Evolutionary conservation across 1,140 invertebrate species (phyloP).

Genomic region (Diabrotica virgifera): DNA sequence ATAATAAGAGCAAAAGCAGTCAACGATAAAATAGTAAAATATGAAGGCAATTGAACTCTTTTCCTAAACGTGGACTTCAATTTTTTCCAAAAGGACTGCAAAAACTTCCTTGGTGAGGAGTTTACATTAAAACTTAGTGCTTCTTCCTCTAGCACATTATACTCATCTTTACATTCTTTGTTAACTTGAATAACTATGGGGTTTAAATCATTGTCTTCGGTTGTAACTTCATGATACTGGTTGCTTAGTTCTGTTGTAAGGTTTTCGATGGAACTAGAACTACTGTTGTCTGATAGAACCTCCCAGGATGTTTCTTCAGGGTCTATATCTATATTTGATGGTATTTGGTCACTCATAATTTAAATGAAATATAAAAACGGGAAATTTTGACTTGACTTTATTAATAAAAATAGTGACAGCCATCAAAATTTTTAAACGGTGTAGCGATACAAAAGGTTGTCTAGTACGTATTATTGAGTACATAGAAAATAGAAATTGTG

Average conservation of each 20-base stretch:
- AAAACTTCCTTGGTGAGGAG: too few species aligned
- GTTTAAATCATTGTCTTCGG: too few species aligned
- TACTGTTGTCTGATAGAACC: conserved; percentile 14
- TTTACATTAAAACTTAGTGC: background rate
- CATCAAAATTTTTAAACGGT: conserved; percentile 8
- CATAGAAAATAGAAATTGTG: too few species aligned
- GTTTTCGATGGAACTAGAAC: conserved; percentile 20
- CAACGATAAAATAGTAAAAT: conserved; percentile 22
- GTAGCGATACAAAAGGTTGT: background rate
- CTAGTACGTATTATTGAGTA: too few species aligned
- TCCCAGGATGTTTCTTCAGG: conserved; percentile 28
- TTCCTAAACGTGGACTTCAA: conserved; percentile 2
- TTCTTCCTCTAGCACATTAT: too few species aligned
- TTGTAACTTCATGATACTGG: too few species aligned
- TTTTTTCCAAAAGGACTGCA: background rate
- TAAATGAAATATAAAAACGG: conserved; percentile 4
- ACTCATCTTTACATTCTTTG: too few species aligned
- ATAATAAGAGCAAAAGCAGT: conserved; percentile 22
- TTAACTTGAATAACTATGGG: too few species aligned
- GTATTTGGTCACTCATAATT: conserved; percentile 15
- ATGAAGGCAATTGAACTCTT: background rate
- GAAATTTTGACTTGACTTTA: conserved; percentile 16
- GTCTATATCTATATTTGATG: conserved; percentile 20
- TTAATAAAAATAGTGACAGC: conserved; percentile 10
- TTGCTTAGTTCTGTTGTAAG: background rate